Percentiles rank a stretch among this genome's conserved stretches.
Conservation (phyloP, 2,888 invertebrate species). For the Bimastos eiseni region DNA sequence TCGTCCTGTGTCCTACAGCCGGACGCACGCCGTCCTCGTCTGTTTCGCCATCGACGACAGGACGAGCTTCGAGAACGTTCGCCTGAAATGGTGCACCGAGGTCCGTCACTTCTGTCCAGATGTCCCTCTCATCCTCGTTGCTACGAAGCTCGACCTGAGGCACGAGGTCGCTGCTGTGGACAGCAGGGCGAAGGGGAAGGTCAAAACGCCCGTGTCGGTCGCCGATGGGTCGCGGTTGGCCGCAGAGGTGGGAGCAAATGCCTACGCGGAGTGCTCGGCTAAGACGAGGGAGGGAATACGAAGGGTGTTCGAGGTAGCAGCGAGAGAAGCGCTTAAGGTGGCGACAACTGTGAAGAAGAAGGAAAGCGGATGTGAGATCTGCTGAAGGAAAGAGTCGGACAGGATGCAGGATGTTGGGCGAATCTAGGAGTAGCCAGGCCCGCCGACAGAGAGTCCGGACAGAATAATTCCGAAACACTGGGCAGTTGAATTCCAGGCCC, state of each 20-base stretch:
- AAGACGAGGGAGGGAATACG: slow-evolving; percentile 21
- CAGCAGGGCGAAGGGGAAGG: neutral
- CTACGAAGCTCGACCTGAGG: slow-evolving; percentile 57
- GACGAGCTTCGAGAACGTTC: slow-evolving; percentile 41
- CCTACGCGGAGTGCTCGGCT: neutral
- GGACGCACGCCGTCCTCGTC: slow-evolving; percentile 39
- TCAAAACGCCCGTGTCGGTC: neutral
- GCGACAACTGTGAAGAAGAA: neutral
- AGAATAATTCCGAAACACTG: too few relatives aligned
- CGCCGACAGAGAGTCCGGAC: too few relatives aligned
- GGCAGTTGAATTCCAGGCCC: too few relatives aligned
- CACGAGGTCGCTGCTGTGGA: slow-evolving; percentile 53
- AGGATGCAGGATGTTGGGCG: neutral
- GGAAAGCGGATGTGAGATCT: neutral
- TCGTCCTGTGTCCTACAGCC: slow-evolving; percentile 41
- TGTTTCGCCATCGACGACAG: slow-evolving; percentile 41
- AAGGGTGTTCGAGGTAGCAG: neutral
- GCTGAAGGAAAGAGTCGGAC: neutral
- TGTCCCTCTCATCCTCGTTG: slow-evolving; percentile 41
- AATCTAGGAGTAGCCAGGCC: too few relatives aligned
- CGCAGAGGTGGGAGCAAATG: neutral
- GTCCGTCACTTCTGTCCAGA: slow-evolving; percentile 38
- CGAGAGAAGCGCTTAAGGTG: neutral
- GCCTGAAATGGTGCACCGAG: slow-evolving; percentile 40
- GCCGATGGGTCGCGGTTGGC: slow-evolving; percentile 3